Percentiles rank a stretch among this genome's conserved stretches.
Conservation (phyloP, 2,113 vertebrate species). For the Bambusicola thoracicus region DNA sequence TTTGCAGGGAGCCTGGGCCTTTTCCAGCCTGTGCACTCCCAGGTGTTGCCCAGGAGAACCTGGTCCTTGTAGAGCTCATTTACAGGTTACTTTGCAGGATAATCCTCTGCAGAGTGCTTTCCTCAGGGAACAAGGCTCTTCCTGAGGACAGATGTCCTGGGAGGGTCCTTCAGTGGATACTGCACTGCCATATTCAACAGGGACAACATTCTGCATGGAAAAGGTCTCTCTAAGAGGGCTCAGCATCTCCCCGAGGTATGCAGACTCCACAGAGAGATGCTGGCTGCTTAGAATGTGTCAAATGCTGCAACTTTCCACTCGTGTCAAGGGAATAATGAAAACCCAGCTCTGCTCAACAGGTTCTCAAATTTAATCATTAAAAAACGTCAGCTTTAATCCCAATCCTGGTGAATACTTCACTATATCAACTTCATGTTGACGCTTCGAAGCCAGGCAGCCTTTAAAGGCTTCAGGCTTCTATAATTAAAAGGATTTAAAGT, state of each 20-base stretch:
- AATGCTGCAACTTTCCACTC: background rate
- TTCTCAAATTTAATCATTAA: constrained; percentile 38
- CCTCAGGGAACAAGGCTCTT: background rate
- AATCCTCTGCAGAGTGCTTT: background rate
- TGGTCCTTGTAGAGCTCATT: constrained; percentile 14
- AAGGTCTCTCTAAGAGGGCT: background rate
- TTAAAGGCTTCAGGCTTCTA: constrained; percentile 30
- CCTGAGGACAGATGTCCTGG: background rate
- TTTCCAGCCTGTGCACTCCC: constrained; percentile 8
- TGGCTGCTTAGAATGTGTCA: background rate
- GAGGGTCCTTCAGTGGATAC: background rate
- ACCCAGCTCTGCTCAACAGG: background rate
- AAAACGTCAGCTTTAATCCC: constrained; percentile 31
- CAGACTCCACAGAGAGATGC: background rate
- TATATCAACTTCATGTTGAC: background rate
- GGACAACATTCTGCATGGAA: background rate
- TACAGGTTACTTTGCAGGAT: background rate
- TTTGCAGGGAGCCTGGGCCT: background rate
- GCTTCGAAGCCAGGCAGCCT: background rate
- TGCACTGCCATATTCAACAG: background rate
- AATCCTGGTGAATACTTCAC: background rate
- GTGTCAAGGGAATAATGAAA: constrained; percentile 23
- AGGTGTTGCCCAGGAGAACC: background rate
- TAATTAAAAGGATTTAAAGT: constrained; percentile 24
- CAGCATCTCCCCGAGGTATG: background rate